These are phyloP conservation scores for Gallinago paraguaiae DNA, from an alignment of 2,113 vertebrate genomes.

Conservation along the genomic window DNA sequence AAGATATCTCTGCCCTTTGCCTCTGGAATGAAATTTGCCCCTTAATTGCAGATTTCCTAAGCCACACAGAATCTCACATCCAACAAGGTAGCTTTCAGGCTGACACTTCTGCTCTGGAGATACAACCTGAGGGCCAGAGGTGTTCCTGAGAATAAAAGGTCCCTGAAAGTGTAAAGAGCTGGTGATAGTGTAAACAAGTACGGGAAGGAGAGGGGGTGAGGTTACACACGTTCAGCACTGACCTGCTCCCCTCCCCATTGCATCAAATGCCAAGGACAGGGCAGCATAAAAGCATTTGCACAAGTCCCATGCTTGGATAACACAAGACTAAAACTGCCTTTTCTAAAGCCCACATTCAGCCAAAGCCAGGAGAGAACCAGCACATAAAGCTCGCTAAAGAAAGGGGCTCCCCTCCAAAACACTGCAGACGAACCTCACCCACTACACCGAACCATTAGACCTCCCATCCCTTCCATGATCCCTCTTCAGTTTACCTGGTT, in stretches of 20 bases:
- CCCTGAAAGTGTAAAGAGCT: background rate
- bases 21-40: background rate
- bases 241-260: background rate
- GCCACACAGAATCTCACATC: background rate
- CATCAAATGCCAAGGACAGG: background rate
- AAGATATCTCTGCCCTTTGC: background rate
- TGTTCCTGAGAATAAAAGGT: background rate
- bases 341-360: background rate
- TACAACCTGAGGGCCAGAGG: background rate
- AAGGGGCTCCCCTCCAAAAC: background rate
- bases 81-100: background rate
- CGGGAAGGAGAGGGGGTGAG: fast-evolving
- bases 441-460: background rate
- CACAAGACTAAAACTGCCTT: background rate
- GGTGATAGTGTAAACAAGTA: background rate
- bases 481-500: background rate
- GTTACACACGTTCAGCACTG: background rate
- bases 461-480: background rate
- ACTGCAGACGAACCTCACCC: background rate
- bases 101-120: background rate
- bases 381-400: background rate
- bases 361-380: background rate
- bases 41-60: background rate
- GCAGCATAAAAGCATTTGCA: background rate
- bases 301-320: background rate